These are phyloP conservation scores for Dioctria linearis DNA, from an alignment of 2,888 invertebrate genomes.

Conservation along the genomic window DNA sequence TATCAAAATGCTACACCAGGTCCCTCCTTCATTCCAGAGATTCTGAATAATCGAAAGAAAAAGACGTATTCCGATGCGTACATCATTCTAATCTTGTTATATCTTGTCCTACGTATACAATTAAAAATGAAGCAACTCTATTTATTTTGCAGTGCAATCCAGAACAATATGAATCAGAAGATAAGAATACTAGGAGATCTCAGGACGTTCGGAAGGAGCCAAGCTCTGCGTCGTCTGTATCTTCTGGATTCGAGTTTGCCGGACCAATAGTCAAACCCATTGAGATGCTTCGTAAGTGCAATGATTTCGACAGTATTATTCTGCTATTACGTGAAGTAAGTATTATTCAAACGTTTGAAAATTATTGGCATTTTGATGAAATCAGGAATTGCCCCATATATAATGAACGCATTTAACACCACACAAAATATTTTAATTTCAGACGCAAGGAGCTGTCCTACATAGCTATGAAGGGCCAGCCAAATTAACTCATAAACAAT, in stretches of 20 bases:
- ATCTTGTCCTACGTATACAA: no score
- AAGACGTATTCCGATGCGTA: no score
- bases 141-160: neutral
- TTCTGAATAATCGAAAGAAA: no score
- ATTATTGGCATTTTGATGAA: no score
- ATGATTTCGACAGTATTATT: conserved; percentile 62
- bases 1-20: no score
- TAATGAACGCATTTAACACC: neutral
- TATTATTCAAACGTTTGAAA: no score
- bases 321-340: conserved; percentile 60
- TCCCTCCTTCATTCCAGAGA: no score
- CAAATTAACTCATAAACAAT: conserved; percentile 54
- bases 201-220: neutral
- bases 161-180: neutral
- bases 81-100: no score
- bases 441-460: conserved; percentile 53
- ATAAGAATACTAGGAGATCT: neutral
- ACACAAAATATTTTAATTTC: neutral
- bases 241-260: conserved; percentile 53
- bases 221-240: conserved; percentile 44
- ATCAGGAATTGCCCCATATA: no score
- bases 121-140: no score
- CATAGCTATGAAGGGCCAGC: conserved; percentile 59
- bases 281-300: conserved; percentile 55
- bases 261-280: neutral